These are phyloP conservation scores for Siderastrea siderea DNA, from an alignment of 92 coral and sea anemone species.

Conservation along the genomic window DNA sequence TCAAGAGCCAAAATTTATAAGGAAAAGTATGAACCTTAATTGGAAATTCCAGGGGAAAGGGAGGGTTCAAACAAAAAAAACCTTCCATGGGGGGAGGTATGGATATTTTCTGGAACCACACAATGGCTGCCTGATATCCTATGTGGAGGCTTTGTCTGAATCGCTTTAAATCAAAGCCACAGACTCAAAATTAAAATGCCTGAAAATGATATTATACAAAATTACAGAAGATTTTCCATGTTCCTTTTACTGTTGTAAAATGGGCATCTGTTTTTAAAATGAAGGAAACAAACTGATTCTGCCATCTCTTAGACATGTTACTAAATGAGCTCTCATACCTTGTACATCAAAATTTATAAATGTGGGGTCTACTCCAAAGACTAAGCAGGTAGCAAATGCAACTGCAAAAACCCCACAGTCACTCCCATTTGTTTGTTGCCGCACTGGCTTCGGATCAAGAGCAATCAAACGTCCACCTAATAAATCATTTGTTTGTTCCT, in stretches of 20 bases:
- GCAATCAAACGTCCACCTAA: too few species aligned
- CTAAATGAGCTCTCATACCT: constrained; percentile 49
- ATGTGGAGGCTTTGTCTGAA: constrained; percentile 41
- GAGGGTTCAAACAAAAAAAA: not conserved
- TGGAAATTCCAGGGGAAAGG: too few species aligned
- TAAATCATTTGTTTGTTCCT: too few species aligned
- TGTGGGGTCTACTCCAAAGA: constrained; percentile 41
- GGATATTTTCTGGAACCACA: constrained; percentile 9
- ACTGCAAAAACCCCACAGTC: too few species aligned
- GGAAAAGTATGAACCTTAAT: too few species aligned
- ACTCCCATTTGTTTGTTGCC: too few species aligned
- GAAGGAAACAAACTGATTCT: constrained; percentile 37
- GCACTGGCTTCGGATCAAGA: too few species aligned
- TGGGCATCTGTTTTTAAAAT: constrained; percentile 25
- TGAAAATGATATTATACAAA: constrained; percentile 46
- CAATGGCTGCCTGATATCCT: constrained; percentile 25
- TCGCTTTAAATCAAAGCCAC: constrained; percentile 48
- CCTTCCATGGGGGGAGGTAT: constrained; percentile 6
- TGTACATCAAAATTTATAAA: constrained; percentile 45
- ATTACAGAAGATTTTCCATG: constrained; percentile 40
- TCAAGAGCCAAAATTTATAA: too few species aligned
- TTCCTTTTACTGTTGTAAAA: constrained; percentile 46
- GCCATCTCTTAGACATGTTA: constrained; percentile 47
- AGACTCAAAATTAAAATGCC: constrained; percentile 38
- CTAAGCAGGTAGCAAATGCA: not conserved